Evolutionary conservation across 2,888 invertebrate genomes (phyloP).

Genomic region (Rutpela maculata): DNA sequence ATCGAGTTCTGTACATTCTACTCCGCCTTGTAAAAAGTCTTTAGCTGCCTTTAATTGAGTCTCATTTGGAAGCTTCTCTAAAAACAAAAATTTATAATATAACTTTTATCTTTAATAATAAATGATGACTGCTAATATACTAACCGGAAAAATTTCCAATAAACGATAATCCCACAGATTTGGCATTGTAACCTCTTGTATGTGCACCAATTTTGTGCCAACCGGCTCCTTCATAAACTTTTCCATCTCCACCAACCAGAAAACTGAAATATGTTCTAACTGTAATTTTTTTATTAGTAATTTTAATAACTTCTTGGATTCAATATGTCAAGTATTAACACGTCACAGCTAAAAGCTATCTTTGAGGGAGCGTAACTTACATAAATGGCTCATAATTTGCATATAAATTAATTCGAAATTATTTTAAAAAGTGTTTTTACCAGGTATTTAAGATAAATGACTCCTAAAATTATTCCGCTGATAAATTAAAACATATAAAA

Average conservation of each 20-base stretch:
- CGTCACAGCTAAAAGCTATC: no score
- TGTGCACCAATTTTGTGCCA: conserved; percentile 78
- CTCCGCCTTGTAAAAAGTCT: conserved; percentile 75
- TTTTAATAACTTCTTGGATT: no score
- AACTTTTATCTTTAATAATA: neutral
- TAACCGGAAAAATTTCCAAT: conserved; percentile 77
- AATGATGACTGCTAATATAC: neutral
- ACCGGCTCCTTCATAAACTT: conserved; percentile 78
- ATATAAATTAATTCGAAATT: no score
- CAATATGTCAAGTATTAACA: no score
- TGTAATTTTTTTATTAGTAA: no score
- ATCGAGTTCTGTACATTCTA: conserved; percentile 72
- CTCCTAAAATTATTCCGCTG: no score
- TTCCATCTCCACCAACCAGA: conserved; percentile 78
- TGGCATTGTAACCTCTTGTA: conserved; percentile 76
- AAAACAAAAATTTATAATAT: conserved; percentile 46
- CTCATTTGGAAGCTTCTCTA: conserved; percentile 73
- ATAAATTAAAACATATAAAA: no score
- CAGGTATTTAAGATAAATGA: no score
- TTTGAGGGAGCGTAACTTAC: no score
- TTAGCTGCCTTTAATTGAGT: conserved; percentile 74
- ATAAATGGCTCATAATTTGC: no score
- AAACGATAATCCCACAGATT: conserved; percentile 77
- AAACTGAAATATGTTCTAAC: conserved; percentile 74
- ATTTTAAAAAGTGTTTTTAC: no score